A percentile compares a stretch with the other conserved stretches of the same genome.
These are phyloP conservation scores for Phyto melanocephala DNA, from an alignment of 2,888 invertebrate genomes.

Conservation along the genomic window DNA sequence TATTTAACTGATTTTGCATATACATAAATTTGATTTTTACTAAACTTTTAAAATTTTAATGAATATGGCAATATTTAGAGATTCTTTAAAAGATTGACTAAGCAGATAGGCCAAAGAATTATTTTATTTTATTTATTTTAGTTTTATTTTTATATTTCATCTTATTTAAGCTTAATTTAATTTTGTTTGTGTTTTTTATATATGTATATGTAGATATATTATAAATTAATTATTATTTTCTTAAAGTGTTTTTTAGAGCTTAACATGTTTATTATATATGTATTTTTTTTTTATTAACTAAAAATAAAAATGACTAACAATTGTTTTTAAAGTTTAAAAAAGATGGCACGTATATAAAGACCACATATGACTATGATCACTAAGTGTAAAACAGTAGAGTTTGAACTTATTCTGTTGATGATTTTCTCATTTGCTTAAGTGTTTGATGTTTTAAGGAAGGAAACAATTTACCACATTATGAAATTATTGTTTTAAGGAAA, in stretches of 20 bases:
- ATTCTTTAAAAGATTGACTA: slow-evolving; percentile 20
- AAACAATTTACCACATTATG: slow-evolving; percentile 22
- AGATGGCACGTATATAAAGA: slow-evolving; percentile 76
- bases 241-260: slow-evolving; percentile 39
- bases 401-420: slow-evolving; percentile 24
- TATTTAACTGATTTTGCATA: no score
- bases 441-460: not conserved
- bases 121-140: not conserved
- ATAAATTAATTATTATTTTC: not conserved
- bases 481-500: not conserved
- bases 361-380: slow-evolving; percentile 75
- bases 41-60: no score
- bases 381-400: slow-evolving; percentile 7
- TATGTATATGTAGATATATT: not conserved
- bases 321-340: slow-evolving; percentile 71
- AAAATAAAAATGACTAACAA: slow-evolving; percentile 60
- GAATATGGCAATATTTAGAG: no score
- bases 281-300: slow-evolving; percentile 15
- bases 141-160: slow-evolving; percentile 19
- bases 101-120: not conserved
- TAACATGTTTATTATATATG: slow-evolving; percentile 47
- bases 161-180: slow-evolving; percentile 40
- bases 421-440: not conserved
- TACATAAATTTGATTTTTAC: no score
- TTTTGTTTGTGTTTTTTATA: slow-evolving; percentile 19